Conservation (phyloP, 2,888 invertebrate genomes). For the Luperina testacea region DNA sequence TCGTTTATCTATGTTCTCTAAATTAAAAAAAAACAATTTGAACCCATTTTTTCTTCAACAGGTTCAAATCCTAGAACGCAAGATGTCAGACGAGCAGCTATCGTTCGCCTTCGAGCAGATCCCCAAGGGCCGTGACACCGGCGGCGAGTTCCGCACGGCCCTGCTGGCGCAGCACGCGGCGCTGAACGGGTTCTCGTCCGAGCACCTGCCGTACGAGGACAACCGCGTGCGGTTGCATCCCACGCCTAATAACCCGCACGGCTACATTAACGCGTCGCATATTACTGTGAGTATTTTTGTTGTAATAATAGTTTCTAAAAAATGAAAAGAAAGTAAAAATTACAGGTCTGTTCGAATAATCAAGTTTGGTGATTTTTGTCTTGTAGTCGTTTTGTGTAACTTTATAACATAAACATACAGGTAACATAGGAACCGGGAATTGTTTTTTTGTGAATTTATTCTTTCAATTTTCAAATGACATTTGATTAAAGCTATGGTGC, state of each 20-base stretch:
- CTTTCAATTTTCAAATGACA: not conserved
- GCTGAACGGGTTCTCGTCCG: slow-evolving; percentile 90
- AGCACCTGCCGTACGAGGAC: slow-evolving; percentile 97
- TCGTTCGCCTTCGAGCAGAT: slow-evolving; percentile 96
- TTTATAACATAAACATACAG: not conserved
- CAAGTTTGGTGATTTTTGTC: not conserved
- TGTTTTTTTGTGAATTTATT: not conserved
- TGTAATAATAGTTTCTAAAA: no score
- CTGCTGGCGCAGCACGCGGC: slow-evolving; percentile 92
- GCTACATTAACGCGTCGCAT: slow-evolving; percentile 98
- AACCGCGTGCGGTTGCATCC: slow-evolving; percentile 96
- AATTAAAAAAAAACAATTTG: not conserved
- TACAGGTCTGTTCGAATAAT: not conserved
- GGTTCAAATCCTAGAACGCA: slow-evolving; percentile 87
- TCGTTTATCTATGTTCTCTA: not conserved
- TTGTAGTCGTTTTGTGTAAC: not conserved
- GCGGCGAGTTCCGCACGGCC: slow-evolving; percentile 93
- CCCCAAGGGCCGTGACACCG: slow-evolving; percentile 93
- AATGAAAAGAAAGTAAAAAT: no score
- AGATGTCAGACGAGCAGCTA: slow-evolving; percentile 93
- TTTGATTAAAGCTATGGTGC: not conserved
- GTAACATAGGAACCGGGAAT: not conserved
- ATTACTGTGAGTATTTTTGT: slow-evolving; percentile 91
- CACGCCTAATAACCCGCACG: slow-evolving; percentile 94
- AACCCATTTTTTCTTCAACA: slow-evolving; percentile 54